Evolutionary conservation across 1,140 invertebrate species (phyloP).

Genomic region (Calliopsis andreniformis): DNA sequence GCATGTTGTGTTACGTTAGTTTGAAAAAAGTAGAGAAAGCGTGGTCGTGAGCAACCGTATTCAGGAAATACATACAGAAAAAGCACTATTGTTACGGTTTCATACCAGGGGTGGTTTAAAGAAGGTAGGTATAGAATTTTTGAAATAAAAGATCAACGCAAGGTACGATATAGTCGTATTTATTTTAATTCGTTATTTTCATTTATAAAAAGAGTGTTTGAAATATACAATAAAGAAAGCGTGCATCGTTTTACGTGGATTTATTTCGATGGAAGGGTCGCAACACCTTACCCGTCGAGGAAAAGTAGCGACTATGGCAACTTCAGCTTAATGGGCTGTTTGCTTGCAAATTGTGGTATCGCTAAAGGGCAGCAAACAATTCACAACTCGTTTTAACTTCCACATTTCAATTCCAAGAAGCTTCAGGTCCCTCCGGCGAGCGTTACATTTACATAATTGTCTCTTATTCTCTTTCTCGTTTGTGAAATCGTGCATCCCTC

Average conservation of each 20-base stretch:
- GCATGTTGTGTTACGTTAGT: no score
- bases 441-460: constrained; percentile 71
- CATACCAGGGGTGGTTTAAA: no score
- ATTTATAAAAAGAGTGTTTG: not conserved
- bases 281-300: constrained; percentile 22
- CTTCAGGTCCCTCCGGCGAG: constrained; percentile 34
- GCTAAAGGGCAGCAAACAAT: constrained; percentile 77
- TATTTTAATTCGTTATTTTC: not conserved
- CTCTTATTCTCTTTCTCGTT: constrained; percentile 56
- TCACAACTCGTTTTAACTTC: constrained; percentile 74
- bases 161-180: no score
- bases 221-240: not conserved
- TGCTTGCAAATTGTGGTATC: constrained; percentile 74
- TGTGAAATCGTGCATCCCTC: not conserved
- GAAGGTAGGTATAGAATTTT: no score
- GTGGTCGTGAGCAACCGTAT: no score
- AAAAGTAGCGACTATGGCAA: constrained; percentile 29
- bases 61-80: no score
- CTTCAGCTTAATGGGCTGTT: constrained; percentile 72
- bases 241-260: constrained; percentile 10
- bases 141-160: no score
- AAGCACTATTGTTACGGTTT: no score
- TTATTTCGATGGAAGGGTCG: constrained; percentile 22
- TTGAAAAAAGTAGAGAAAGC: no score
- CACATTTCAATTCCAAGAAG: constrained; percentile 68